Base-by-base conservation (phyloP, 2,113 vertebrate genomes). In the Salvator merianae region DNA sequence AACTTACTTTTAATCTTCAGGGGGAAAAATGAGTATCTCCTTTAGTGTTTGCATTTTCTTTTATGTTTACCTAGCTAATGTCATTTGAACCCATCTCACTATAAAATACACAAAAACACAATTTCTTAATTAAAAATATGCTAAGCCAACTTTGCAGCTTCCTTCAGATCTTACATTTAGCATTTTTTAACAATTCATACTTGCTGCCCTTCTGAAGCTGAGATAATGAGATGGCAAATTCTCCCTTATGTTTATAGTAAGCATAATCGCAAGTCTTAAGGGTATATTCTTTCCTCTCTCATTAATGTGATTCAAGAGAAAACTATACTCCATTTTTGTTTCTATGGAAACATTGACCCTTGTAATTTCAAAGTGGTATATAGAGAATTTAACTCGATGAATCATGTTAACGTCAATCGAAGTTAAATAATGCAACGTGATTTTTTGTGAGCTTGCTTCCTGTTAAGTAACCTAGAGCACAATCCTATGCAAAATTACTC, bases 321-420 rank as follows among this genome's bases (percentile, higher is more conserved):
- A 90, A 93, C 92, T 84, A 71, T 36, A 79, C 69, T 76, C 77
- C 59, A 53, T 55, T 89, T 88, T 59, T 86, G 92, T 93, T 92
- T 90, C 92, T 91, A 89, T 93, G 91, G 91, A 92, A 89, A 93
- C 91, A 69, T 73, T 85, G 83, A 74, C 69, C 81, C 79, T 85
- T 74, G 47, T 68, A 81, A 78, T 73, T 82, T 79, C 55, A 72
- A 85, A 85, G 26, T 78, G 74, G 28, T 83, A 66, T 68, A 78
- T 43, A 74, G 70, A 72, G 74, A 88, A 78, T 88, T 88, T 73
- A 73, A 32, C 88, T 83, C 70, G 85, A 90, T 86, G 89, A 80
- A 9, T 83, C 89, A 85, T 88, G 88, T 90, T 92, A 84, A 82
- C 87, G 86, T 90, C 86, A 82, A 5, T 81, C 65, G 53, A 63